Evolutionary conservation across 2,888 invertebrate genomes (phyloP).

Genomic region (Erynnis tages): DNA sequence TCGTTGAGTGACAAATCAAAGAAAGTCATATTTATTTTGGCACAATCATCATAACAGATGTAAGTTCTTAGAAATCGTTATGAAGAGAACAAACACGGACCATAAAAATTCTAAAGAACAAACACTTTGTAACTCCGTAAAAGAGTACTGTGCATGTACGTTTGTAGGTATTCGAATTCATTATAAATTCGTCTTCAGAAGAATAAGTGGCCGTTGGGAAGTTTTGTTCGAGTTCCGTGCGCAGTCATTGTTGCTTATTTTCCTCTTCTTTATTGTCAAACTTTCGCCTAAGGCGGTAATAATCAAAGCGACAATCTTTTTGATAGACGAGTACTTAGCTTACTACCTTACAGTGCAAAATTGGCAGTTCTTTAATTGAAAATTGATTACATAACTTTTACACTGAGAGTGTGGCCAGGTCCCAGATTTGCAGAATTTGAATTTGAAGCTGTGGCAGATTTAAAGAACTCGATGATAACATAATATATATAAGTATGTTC

Average conservation of each 20-base stretch:
- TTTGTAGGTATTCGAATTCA: constrained; percentile 1
- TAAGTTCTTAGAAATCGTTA: not conserved
- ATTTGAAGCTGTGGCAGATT: too few relatives aligned
- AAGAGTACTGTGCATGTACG: not conserved
- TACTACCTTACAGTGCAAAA: not conserved
- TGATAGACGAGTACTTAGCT: not conserved
- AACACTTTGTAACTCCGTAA: not conserved
- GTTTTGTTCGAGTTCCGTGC: not conserved
- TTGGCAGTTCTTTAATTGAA: not conserved
- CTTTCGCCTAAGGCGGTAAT: constrained; percentile 2
- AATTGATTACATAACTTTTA: too few relatives aligned
- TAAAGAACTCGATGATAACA: too few relatives aligned
- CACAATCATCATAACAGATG: too few relatives aligned
- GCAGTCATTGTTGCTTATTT: constrained; percentile 9
- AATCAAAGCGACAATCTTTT: not conserved
- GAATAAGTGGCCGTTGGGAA: constrained; percentile 1
- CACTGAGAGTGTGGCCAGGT: too few relatives aligned
- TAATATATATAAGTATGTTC: too few relatives aligned
- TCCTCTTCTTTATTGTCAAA: constrained; percentile 12
- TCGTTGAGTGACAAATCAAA: too few relatives aligned
- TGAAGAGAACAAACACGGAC: not conserved
- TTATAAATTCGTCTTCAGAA: constrained; percentile 7
- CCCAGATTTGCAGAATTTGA: too few relatives aligned
- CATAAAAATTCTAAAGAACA: not conserved
- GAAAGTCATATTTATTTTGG: too few relatives aligned